These are phyloP conservation scores for Drosophila baimaii DNA, from an alignment of 1,140 invertebrate genomes.

Conservation along the genomic window DNA sequence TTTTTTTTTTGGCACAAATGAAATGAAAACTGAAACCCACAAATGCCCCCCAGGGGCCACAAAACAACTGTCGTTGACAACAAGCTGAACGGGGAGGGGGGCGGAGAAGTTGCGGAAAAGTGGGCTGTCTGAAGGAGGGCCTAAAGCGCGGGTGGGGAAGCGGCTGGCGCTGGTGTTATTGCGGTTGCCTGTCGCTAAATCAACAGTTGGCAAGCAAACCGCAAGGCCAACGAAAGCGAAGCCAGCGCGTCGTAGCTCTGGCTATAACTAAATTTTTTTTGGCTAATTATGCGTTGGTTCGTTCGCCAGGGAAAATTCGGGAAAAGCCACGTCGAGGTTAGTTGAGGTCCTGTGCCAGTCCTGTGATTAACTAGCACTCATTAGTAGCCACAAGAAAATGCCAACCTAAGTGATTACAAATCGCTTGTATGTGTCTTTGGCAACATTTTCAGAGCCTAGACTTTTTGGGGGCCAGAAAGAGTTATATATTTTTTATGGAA, in stretches of 20 bases:
- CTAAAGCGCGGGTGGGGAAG: neutral
- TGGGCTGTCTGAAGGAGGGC: neutral
- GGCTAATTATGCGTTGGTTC: conserved; percentile 39
- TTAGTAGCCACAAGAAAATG: conserved; percentile 30
- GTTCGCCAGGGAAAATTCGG: neutral
- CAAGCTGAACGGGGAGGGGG: neutral
- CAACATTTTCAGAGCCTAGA: neutral
- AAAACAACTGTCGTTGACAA: conserved; percentile 73
- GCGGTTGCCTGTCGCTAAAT: conserved; percentile 63
- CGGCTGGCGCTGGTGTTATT: conserved; percentile 4
- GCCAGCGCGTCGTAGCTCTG: conserved; percentile 16
- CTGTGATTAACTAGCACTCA: conserved; percentile 46
- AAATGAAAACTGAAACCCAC: conserved; percentile 60
- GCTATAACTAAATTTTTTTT: conserved; percentile 46
- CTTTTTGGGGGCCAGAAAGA: neutral
- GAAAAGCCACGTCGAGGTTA: neutral
- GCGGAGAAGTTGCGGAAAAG: neutral
- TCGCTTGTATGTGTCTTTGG: neutral
- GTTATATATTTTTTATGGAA: neutral
- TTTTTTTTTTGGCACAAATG: conserved; percentile 36
- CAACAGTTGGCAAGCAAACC: conserved; percentile 75
- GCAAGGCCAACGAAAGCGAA: conserved; percentile 42
- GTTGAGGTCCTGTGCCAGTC: neutral
- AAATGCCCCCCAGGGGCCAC: conserved; percentile 56
- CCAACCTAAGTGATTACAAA: conserved; percentile 35